Evolutionary conservation across 2,888 invertebrate species (phyloP).

Genomic region (Netelia virgata): DNA sequence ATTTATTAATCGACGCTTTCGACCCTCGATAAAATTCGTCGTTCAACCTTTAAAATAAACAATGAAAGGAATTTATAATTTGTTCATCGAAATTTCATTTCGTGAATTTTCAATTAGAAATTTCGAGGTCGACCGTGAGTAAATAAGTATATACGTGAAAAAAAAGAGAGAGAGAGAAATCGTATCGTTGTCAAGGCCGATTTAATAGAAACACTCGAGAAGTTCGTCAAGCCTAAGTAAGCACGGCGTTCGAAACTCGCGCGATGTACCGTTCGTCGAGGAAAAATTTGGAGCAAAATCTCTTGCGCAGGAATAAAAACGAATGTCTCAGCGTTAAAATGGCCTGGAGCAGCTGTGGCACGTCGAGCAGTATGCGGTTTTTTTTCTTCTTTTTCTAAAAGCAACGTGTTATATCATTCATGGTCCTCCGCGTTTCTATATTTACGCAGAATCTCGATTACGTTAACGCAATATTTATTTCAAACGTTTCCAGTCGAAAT

Average conservation of each 20-base stretch:
- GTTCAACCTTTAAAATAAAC: too few species aligned
- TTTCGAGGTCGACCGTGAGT: constrained; percentile 37
- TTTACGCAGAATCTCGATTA: background rate
- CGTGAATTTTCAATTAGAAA: constrained; percentile 37
- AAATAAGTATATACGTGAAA: constrained; percentile 44
- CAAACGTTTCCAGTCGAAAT: background rate
- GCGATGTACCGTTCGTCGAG: background rate
- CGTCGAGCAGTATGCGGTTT: background rate
- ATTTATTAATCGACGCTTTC: too few species aligned
- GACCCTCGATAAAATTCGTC: too few species aligned
- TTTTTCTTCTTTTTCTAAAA: background rate
- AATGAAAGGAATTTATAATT: background rate
- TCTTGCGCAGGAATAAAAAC: background rate
- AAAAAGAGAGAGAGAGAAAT: constrained; percentile 9
- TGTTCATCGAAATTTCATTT: constrained; percentile 5
- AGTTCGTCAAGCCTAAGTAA: constrained; percentile 58
- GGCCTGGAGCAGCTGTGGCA: background rate
- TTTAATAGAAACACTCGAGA: constrained; percentile 62
- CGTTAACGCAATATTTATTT: background rate
- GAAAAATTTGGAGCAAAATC: background rate
- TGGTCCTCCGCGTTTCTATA: background rate
- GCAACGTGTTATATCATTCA: background rate
- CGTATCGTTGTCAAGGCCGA: constrained; percentile 67
- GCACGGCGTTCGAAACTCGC: constrained; percentile 22
- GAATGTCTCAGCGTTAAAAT: background rate